Evolutionary conservation across 2,797 vertebrate genomes (phyloP).

Genomic region (Paedocypris micromegethes): DNA sequence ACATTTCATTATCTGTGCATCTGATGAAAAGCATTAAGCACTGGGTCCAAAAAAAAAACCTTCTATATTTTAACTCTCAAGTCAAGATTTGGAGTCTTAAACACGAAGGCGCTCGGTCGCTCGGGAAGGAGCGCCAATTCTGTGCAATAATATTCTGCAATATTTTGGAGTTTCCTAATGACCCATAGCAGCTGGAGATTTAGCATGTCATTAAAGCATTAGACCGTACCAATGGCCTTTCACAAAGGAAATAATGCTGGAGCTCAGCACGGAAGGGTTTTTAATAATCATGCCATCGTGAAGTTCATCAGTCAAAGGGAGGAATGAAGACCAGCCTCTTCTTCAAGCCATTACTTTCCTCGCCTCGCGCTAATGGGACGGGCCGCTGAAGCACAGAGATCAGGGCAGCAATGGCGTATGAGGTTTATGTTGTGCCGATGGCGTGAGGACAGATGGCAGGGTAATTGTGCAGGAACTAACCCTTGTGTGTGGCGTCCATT

Average conservation of each 20-base stretch:
- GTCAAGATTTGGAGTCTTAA: slow-evolving; percentile 2
- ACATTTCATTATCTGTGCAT: slow-evolving; percentile 41
- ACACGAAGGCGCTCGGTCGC: not conserved
- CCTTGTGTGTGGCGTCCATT: slow-evolving; percentile 27
- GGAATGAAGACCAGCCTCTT: slow-evolving; percentile 22
- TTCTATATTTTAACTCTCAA: not conserved
- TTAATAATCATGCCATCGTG: slow-evolving; percentile 11
- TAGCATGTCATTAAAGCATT: slow-evolving; percentile 16
- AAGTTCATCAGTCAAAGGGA: slow-evolving; percentile 28
- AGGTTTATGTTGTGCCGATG: slow-evolving; percentile 41
- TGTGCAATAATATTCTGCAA: not conserved
- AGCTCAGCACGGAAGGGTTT: slow-evolving; percentile 21
- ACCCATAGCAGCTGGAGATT: not conserved
- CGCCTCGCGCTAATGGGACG: slow-evolving; percentile 35
- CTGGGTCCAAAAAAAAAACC: not conserved
- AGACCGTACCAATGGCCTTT: slow-evolving; percentile 7
- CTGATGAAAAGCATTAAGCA: slow-evolving; percentile 15
- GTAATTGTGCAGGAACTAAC: slow-evolving; percentile 51
- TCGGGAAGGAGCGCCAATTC: not conserved
- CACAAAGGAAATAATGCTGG: slow-evolving; percentile 11
- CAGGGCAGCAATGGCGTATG: slow-evolving; percentile 39
- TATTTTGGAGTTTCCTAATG: slow-evolving; percentile 9
- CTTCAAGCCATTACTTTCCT: slow-evolving; percentile 29
- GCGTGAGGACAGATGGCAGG: slow-evolving; percentile 46
- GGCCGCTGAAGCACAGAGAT: slow-evolving; percentile 40